A percentile compares a stretch with the other conserved stretches of the same genome.
phyloP scores from a whole-genome alignment of 2,797 vertebrate genomes.

The Rhyacichthys aspro region DNA sequence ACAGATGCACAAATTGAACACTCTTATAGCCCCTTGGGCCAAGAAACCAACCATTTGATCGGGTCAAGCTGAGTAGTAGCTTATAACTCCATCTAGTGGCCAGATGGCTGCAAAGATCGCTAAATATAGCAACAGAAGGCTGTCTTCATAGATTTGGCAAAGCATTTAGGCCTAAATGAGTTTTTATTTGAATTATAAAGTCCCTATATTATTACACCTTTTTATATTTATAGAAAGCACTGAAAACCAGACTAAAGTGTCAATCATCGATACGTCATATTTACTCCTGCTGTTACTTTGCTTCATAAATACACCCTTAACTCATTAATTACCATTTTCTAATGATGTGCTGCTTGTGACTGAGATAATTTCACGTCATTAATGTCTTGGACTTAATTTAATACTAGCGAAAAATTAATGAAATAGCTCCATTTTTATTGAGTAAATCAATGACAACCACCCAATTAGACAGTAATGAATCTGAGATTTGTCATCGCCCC shows the following conservation, averaged over 20 bases:
- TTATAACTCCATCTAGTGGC: not conserved
- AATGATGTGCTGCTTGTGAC: not conserved
- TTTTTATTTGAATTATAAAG: not conserved
- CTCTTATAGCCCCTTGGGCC: no score
- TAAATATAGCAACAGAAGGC: no score
- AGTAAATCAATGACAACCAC: slow-evolving; percentile 1
- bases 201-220: not conserved
- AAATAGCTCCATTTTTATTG: not conserved
- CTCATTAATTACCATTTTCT: slow-evolving; percentile 11
- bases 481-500: slow-evolving; percentile 11
- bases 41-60: no score
- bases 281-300: slow-evolving; percentile 15
- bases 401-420: slow-evolving; percentile 18
- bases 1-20: no score
- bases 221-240: not conserved
- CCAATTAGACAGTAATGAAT: slow-evolving; percentile 15
- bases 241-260: not conserved
- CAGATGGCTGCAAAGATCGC: no score
- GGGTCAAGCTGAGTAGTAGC: not conserved
- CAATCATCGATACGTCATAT: slow-evolving; percentile 12
- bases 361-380: slow-evolving; percentile 12
- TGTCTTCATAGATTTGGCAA: no score
- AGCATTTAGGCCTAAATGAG: not conserved
- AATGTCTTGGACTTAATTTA: slow-evolving; percentile 13
- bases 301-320: slow-evolving; percentile 20